A percentile compares a stretch with the other conserved stretches of the same genome.
phyloP scores from a whole-genome alignment of 2,113 vertebrate genomes.

The Trichechus manatus region DNA sequence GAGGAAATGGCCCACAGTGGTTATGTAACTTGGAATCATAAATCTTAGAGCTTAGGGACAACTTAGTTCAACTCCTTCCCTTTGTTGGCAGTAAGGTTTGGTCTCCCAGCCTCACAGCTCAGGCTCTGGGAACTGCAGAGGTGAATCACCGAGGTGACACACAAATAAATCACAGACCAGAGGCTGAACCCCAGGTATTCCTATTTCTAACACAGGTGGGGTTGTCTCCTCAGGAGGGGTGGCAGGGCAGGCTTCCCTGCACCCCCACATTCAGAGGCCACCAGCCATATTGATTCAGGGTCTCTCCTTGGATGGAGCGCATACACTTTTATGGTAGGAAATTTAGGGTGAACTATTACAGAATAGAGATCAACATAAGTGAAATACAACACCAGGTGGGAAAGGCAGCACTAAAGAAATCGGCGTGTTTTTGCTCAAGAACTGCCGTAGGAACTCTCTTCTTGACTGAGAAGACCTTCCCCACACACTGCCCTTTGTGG shows the following conservation, averaged over 20 bases:
- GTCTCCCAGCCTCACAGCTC: not conserved
- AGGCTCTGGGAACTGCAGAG: not conserved
- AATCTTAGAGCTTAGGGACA: accelerated
- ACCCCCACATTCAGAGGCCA: not conserved
- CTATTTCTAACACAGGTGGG: not conserved
- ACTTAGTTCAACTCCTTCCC: not conserved
- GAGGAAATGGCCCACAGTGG: accelerated
- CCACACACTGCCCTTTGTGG: accelerated
- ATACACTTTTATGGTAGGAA: not conserved
- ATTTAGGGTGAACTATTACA: accelerated
- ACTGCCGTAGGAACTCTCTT: not conserved
- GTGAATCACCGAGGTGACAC: not conserved
- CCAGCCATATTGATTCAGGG: not conserved
- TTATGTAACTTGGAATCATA: not conserved
- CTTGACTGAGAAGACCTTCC: not conserved
- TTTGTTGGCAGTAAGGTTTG: not conserved
- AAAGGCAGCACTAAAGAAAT: not conserved
- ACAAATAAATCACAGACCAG: not conserved
- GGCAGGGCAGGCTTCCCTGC: accelerated
- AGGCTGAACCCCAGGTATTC: not conserved
- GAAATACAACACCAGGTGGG: not conserved
- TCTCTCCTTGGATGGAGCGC: not conserved
- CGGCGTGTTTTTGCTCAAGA: accelerated
- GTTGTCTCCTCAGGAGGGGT: accelerated
- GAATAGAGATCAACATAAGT: not conserved